Evolutionary conservation across 2,888 invertebrate genomes (phyloP), one percentile per base, ranked within the genome.

Genomic region (Cheilosia vulpina): DNA sequence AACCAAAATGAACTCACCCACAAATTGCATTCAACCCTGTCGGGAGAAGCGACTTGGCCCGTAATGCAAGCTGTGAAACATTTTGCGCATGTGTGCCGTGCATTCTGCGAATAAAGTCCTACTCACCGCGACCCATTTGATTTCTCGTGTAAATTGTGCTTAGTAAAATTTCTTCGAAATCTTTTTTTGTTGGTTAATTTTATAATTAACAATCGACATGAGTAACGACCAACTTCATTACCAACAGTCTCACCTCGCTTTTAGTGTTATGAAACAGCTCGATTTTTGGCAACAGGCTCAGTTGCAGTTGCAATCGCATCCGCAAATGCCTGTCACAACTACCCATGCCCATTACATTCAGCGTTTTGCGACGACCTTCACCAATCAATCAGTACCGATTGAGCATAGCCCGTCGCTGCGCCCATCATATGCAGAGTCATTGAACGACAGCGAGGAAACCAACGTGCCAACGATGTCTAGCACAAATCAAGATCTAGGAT

Each of bases 241-340:
- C 5, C 55, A 78, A 68, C 71, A 82, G 71, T 52, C 11, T 17
- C 60, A 55, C n/a, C 13, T 38, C 11, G 38, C 38, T 38, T 38
- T 87, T 6, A 77, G 78, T 71, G 55, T 81, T 24, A 31, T 78
- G 15, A 87, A 87, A 24, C 55, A 76, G 50, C 31, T 84, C n/a
- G 71, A 69, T 27, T 63, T 31, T 27, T 87, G 76, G 80, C 77
- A 68, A 45, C 47, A 52, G 21, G 21, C 45, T 9, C 45, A 19
- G 19, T 19, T 21, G 3, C 43, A 11, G 19, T 34, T 24, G 21
- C 57, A 13, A 3, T 19, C 17, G 17, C 17, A 19, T 7, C 47
- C 47, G 19, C 2, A 7, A 17, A 19, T 9, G 15, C n/a, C 38
- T 4, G 38, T 38, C 38, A 38, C 38, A 13, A 38, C 38, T 17